These are phyloP conservation scores for Agrochola circellaris DNA, from an alignment of 2,888 invertebrate species.

Conservation along the genomic window DNA sequence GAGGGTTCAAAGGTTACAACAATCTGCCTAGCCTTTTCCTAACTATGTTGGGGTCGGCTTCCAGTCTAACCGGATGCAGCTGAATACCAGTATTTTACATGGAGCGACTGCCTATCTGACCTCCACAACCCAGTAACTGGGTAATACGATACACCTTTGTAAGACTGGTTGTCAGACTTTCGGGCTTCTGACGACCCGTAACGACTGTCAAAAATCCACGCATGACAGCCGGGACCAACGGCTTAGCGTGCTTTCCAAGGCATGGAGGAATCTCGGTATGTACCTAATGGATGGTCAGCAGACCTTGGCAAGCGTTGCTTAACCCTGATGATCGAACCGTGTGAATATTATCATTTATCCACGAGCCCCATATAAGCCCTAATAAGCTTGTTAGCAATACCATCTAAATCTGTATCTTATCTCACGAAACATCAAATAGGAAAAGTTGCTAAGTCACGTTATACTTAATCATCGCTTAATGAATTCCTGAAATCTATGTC, in stretches of 20 bases:
- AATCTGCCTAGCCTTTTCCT: not conserved
- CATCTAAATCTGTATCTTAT: slow-evolving; percentile 11
- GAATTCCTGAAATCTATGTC: slow-evolving; percentile 45
- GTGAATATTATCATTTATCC: not conserved
- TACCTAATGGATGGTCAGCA: not conserved
- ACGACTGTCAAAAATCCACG: not conserved
- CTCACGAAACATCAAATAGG: slow-evolving; percentile 9
- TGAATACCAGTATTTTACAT: too few species aligned
- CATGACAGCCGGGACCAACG: not conserved
- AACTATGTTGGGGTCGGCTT: not conserved
- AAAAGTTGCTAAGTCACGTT: slow-evolving; percentile 28
- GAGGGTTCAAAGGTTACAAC: too few species aligned
- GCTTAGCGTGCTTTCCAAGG: not conserved
- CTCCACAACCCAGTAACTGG: too few species aligned
- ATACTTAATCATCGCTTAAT: slow-evolving; percentile 40
- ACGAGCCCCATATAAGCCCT: not conserved
- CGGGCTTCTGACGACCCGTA: not conserved
- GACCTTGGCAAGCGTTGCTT: not conserved
- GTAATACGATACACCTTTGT: too few species aligned
- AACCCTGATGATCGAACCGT: not conserved
- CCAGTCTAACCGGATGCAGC: not conserved
- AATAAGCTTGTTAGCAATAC: not conserved
- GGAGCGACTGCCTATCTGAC: too few species aligned
- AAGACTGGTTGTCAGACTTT: too few species aligned
- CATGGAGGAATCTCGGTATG: not conserved